Base-by-base conservation (phyloP, 2,888 invertebrate genomes). In the Calameuta pallipes region DNA sequence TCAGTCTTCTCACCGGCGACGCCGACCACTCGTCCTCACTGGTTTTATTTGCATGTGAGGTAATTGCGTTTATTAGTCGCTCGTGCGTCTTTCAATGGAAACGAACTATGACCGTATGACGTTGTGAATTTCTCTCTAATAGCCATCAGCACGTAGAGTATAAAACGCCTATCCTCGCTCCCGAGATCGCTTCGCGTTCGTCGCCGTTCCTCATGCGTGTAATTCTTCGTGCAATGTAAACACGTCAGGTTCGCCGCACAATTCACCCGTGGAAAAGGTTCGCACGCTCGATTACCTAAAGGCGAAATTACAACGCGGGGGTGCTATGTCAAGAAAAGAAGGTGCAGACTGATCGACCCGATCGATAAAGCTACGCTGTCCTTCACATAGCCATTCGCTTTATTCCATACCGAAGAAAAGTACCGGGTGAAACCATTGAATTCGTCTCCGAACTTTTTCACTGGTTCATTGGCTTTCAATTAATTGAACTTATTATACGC, bases 31-130 rank as follows among this genome's bases (percentile, higher is more conserved):
- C 83, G 80, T 85, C 82, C 82, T 83, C 79, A 70, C 76, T 77
- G 70, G 78, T 82, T 82, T 85, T 83, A 87, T 88, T 88, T 85
- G 87, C 87, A 85, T 87, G 83, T 82, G 81, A 83, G 86, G 85
- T 88, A 88, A 87, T 87, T 86, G 86, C 82, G 83, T 83, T 82
- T 83, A 86, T 86, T 86, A 84, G 78, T 75, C 84, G 80, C 78
- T 76, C 80, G 82, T 79, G 82, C 74, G 84, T 82, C 80, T 82
- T 83, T 82, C 79, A 81, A 82, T 82, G 79, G 76, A 82, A 82
- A 79, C 74, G 15, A 77, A 81, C 79, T 75, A 75, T 77, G 76
- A 77, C 76, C 73, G 12, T 56, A 23, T 56, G 56, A 56, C 56
- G 56, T 4, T 23, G 41, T 56, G 56, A 56, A 56, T 23, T 56